These are phyloP conservation scores for Aphis gossypii DNA, from an alignment of 1,140 invertebrate species.

Conservation along the genomic window DNA sequence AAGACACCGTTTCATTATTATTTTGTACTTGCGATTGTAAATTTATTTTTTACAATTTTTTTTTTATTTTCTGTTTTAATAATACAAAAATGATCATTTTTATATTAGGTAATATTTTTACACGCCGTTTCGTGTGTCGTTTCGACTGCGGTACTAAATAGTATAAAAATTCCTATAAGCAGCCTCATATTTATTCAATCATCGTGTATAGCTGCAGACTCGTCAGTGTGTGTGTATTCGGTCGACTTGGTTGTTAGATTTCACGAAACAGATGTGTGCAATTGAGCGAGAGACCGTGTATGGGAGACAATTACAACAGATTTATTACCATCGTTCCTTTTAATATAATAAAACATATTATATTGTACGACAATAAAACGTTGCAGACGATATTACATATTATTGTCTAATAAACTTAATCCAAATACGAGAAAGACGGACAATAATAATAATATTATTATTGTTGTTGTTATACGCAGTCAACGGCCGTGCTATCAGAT, in stretches of 20 bases:
- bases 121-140: not conserved
- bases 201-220: not conserved
- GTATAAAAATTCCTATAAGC: not conserved
- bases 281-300: not conserved
- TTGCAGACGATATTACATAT: not conserved
- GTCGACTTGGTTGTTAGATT: not conserved
- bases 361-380: not conserved
- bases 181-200: not conserved
- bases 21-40: not conserved
- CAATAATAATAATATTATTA: not conserved
- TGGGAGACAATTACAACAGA: constrained; percentile 9
- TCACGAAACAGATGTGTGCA: not conserved
- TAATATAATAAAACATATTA: constrained; percentile 16
- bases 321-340: not conserved
- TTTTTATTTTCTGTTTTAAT: not conserved
- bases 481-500: not conserved
- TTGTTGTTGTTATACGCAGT: not conserved
- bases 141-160: not conserved
- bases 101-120: not conserved
- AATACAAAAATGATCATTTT: no score
- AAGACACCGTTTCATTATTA: not conserved
- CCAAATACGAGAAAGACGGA: not conserved
- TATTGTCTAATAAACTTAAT: not conserved
- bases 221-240: not conserved
- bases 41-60: not conserved